Evolutionary conservation across 2,888 invertebrate species (phyloP).

Genomic region (Temnothorax rugatulus): DNA sequence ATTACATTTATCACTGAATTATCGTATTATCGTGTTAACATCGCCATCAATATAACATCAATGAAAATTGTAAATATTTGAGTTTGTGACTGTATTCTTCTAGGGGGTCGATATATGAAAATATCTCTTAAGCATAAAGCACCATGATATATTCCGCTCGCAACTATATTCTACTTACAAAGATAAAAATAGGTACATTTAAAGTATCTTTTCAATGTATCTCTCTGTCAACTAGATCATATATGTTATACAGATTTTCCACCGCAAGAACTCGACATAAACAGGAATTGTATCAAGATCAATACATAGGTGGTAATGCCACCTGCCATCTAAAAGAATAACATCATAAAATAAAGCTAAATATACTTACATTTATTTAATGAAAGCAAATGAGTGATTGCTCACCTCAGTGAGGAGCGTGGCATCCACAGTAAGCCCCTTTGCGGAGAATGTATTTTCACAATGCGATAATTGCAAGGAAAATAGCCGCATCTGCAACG

Average conservation of each 20-base stretch:
- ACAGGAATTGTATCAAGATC: constrained; percentile 78
- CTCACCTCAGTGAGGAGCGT: constrained; percentile 76
- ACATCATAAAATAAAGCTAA: background rate
- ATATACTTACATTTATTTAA: background rate
- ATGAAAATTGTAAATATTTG: too few relatives aligned
- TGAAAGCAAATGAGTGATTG: background rate
- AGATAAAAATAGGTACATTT: too few relatives aligned
- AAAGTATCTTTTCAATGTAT: too few relatives aligned
- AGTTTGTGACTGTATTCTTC: too few relatives aligned
- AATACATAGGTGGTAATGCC: constrained; percentile 78
- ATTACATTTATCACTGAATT: too few relatives aligned
- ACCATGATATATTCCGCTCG: too few relatives aligned
- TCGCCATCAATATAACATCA: too few relatives aligned
- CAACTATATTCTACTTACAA: too few relatives aligned
- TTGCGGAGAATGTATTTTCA: constrained; percentile 60
- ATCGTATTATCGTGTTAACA: too few relatives aligned
- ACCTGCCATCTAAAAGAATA: constrained; percentile 74
- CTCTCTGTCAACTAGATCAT: too few relatives aligned
- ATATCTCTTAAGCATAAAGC: too few relatives aligned
- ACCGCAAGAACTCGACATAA: background rate
- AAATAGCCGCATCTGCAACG: background rate
- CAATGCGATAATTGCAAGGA: background rate
- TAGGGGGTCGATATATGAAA: too few relatives aligned
- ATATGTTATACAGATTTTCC: background rate
- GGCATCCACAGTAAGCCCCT: constrained; percentile 74